Conservation (phyloP, 2,888 invertebrate genomes). For the Tuberolachnus salignus region DNA sequence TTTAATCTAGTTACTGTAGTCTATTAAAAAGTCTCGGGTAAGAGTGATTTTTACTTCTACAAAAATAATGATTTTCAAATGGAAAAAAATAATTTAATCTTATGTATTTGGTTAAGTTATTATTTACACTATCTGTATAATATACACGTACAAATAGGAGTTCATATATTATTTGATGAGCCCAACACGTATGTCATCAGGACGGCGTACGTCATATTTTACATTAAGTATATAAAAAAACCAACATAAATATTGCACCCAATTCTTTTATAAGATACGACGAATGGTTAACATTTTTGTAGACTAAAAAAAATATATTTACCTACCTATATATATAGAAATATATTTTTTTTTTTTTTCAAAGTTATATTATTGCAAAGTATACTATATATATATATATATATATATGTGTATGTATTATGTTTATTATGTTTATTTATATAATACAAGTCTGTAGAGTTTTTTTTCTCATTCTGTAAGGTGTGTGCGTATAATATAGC, state of each 20-base stretch:
- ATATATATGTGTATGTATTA: background rate
- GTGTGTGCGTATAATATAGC: slow-evolving; percentile 17
- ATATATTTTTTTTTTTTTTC: background rate
- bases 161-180: background rate
- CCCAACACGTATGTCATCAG: background rate
- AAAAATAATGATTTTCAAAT: background rate
- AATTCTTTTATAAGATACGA: slow-evolving; percentile 2
- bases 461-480: slow-evolving; percentile 19
- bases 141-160: background rate
- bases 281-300: background rate
- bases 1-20: no score
- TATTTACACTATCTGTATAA: background rate
- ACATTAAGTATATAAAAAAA: background rate
- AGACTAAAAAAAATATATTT: background rate
- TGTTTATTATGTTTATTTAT: slow-evolving; percentile 12
- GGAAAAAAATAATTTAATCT: background rate
- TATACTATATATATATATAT: background rate
- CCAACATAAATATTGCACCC: background rate
- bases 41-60: background rate
- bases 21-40: background rate
- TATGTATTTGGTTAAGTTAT: background rate
- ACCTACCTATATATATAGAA: no score
- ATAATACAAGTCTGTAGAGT: slow-evolving; percentile 14
- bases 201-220: background rate
- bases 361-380: background rate